phyloP scores from a whole-genome alignment of 2,888 invertebrate genomes.

The Athalia cordata region DNA sequence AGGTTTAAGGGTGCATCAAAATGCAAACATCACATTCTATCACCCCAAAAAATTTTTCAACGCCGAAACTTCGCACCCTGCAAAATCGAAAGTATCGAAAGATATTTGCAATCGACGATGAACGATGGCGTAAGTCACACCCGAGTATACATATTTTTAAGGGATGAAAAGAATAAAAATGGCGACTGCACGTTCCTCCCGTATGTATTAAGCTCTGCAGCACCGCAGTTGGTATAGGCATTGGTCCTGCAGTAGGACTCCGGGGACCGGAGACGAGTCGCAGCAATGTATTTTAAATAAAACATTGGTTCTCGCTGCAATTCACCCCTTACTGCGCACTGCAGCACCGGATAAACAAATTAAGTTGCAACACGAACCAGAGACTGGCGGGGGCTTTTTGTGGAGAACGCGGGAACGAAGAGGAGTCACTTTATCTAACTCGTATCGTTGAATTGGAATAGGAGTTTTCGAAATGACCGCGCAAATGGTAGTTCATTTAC shows the following conservation, averaged over 20 bases:
- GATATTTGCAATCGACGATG: not conserved
- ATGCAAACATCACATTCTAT: conserved; percentile 32
- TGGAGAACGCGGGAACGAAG: conserved; percentile 49
- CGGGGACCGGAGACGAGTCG: conserved; percentile 65
- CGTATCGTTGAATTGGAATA: conserved; percentile 55
- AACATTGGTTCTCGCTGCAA: conserved; percentile 69
- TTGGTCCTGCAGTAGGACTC: not conserved
- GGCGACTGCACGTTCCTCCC: not conserved
- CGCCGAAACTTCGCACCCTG: not conserved
- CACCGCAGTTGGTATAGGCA: not conserved
- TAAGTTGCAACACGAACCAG: conserved; percentile 63
- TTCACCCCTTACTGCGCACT: conserved; percentile 58
- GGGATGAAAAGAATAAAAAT: conserved; percentile 2
- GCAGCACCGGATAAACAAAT: conserved; percentile 67
- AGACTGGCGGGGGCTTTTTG: too few relatives aligned
- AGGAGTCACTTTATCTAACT: conserved; percentile 53
- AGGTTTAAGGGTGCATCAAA: conserved; percentile 7
- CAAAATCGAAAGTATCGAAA: not conserved
- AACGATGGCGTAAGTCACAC: not conserved
- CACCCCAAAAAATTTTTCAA: not conserved
- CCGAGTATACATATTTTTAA: too few relatives aligned
- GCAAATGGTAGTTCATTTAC: not conserved
- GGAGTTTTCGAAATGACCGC: conserved; percentile 39
- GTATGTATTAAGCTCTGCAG: not conserved
- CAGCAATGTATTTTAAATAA: conserved; percentile 70